Evolutionary conservation across 2,888 invertebrate genomes (phyloP), one percentile per base, ranked within the genome.

Genomic region (Ametastegia equiseti): DNA sequence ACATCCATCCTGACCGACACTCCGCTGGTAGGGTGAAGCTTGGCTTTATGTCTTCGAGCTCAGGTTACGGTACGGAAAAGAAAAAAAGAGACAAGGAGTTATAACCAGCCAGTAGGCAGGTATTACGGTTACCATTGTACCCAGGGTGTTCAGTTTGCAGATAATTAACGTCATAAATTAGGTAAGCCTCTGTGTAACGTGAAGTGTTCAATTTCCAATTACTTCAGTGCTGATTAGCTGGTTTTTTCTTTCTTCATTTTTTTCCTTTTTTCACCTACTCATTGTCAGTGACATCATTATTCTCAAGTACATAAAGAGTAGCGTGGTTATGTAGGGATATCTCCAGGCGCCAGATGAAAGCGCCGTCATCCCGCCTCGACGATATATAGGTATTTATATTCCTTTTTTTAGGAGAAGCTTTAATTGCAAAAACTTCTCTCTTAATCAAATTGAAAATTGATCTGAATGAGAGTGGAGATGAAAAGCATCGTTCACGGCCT

Each of bases 31-130:
- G 42, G 69, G 42, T 23, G 36, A 69, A 45, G 39, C 69, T 69
- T 69, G 39, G 69, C 69, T 69, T 69, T 69, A 42, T 69, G 69
- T 69, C 69, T 42, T 42, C 69, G 42, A 42, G 69, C 42, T 69
- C 42, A 42, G 23, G 69, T 42, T 69, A 69, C 69, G 69, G 36
- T 15, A 42, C 19, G 19, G 54, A 19, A 2, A 1, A 50, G 1
- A 50, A 50, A 54, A 30, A 30, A 15, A 33, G 63, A 63, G 63
- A 63, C 63, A 36, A 63, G 33, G 30, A 30, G 63, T 63, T 63
- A 63, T 63, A 63, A 63, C 63, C 63, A 63, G 5, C n/a, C 63
- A 54, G 23, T 23, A 23, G 54, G 63, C n/a, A 33, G n/a, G 33
- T 33, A 63, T 63, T 63, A 33, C 33, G 33, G 63, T n/a, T 63